phyloP scores from a whole-genome alignment of 2,113 vertebrate species.

The Cairina moschata region DNA sequence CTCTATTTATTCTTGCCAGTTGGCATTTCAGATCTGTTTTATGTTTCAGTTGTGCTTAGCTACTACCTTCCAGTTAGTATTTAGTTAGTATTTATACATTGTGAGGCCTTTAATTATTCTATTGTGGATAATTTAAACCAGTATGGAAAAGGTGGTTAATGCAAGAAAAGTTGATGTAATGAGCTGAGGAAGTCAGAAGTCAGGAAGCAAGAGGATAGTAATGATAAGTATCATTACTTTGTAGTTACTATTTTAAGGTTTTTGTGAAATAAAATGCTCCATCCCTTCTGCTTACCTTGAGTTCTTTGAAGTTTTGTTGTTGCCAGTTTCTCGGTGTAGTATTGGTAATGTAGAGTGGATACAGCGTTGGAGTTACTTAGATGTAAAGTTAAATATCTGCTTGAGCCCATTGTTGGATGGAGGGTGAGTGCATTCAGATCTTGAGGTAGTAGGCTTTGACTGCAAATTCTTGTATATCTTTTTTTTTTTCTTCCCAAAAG shows the following conservation, averaged over 20 bases:
- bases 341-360: neutral
- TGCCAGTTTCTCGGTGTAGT: neutral
- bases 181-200: neutral
- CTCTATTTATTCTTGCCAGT: slow-evolving; percentile 14
- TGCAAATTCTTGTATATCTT: neutral
- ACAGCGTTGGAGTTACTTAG: neutral
- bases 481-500: neutral
- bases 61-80: neutral
- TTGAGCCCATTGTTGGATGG: neutral
- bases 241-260: neutral
- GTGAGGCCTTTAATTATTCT: slow-evolving; percentile 7
- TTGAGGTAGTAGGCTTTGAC: neutral
- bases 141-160: neutral
- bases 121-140: neutral
- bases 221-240: neutral
- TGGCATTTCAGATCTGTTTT: slow-evolving; percentile 8
- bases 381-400: neutral
- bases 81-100: neutral
- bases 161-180: neutral
- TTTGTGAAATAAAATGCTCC: neutral
- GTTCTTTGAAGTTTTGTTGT: neutral
- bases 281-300: neutral
- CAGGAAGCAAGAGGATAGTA: neutral
- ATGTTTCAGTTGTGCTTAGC: slow-evolving; percentile 13
- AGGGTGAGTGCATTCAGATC: accelerated